Evolutionary conservation across 2,113 vertebrate species (phyloP).

Genomic region (Halichoerus grypus): DNA sequence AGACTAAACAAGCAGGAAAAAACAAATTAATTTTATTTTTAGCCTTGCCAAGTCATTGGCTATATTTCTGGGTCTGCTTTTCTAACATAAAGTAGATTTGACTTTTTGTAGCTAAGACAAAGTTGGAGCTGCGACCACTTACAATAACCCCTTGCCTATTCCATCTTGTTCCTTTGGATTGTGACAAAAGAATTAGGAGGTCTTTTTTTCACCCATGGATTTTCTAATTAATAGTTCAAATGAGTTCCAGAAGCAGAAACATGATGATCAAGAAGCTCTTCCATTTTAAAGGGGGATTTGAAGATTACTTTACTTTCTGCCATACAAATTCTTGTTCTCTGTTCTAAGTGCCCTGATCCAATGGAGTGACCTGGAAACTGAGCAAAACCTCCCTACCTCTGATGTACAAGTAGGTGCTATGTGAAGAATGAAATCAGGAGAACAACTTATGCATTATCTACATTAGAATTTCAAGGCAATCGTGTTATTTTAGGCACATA

Average conservation of each 20-base stretch:
- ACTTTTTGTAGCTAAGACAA: conserved; percentile 1
- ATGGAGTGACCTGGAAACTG: not conserved
- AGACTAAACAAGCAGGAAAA: not conserved
- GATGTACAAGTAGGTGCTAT: not conserved
- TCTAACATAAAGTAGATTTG: conserved; percentile 2
- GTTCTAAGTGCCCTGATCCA: not conserved
- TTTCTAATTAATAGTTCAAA: conserved; percentile 28
- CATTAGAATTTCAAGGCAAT: not conserved
- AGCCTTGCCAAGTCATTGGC: conserved; percentile 19
- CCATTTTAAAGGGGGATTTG: not conserved
- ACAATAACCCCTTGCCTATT: not conserved
- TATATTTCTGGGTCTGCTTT: not conserved
- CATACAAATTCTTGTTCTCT: not conserved
- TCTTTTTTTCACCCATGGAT: not conserved
- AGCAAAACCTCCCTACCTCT: not conserved
- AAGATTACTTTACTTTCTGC: not conserved
- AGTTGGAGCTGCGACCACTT: not conserved
- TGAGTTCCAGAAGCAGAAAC: not conserved
- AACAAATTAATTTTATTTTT: conserved; percentile 69
- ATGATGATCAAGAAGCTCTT: not conserved
- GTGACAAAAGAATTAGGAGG: not conserved
- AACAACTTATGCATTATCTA: not conserved
- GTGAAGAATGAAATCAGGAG: not conserved
- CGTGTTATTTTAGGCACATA: conserved; percentile 74
- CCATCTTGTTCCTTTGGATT: not conserved